Conservation (phyloP, 2,113 vertebrate species). For the Ailuropoda melanoleuca region DNA sequence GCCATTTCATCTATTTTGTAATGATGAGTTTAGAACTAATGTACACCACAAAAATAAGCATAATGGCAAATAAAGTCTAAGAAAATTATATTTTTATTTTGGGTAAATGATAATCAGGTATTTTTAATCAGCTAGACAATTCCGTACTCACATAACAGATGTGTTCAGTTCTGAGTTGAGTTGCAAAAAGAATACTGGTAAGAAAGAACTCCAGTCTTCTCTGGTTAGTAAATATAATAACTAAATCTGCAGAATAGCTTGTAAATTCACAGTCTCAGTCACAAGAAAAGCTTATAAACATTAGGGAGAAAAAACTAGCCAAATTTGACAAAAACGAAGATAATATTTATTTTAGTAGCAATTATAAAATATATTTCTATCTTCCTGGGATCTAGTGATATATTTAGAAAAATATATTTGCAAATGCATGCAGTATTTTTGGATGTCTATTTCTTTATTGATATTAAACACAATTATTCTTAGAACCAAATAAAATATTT, state of each 20-base stretch:
- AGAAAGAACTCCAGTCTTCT: not conserved
- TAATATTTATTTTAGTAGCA: conserved; percentile 16
- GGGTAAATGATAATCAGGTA: not conserved
- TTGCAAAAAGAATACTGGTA: not conserved
- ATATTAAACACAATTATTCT: not conserved
- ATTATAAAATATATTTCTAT: not conserved
- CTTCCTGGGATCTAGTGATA: not conserved
- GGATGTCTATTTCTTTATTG: not conserved
- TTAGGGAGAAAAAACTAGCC: not conserved
- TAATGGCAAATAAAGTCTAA: not conserved
- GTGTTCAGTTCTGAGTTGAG: not conserved
- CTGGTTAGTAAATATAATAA: not conserved
- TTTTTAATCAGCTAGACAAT: not conserved
- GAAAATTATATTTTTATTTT: not conserved
- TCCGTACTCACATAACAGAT: not conserved
- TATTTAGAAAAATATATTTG: not conserved
- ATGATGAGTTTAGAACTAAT: not conserved
- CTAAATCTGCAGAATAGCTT: not conserved
- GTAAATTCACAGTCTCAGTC: not conserved
- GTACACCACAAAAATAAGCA: not conserved
- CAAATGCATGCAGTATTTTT: not conserved
- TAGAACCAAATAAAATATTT: not conserved
- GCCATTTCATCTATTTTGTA: not conserved
- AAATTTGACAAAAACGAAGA: conserved; percentile 47
- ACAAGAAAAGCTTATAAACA: not conserved